Conservation (phyloP, 1,140 invertebrate species). For the Sycophila sp. region DNA sequence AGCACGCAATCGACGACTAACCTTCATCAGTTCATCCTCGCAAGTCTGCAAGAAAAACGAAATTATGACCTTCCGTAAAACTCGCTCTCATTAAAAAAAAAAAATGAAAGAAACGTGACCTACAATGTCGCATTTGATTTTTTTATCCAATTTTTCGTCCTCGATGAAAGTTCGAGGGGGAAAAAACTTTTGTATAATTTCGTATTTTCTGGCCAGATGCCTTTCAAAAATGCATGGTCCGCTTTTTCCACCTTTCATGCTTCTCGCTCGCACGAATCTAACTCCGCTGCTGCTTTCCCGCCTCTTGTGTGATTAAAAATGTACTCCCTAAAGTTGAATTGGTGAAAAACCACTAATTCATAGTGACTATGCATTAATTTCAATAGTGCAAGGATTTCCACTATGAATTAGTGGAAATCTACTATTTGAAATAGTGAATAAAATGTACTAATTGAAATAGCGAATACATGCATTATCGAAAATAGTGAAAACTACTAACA, state of each 20-base stretch:
- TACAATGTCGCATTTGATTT: not conserved
- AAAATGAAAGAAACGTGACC: not conserved
- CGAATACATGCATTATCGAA: too few species aligned
- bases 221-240: not conserved
- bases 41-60: constrained; percentile 19
- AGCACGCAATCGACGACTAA: constrained; percentile 61
- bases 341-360: too few species aligned
- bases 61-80: constrained; percentile 13
- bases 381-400: too few species aligned
- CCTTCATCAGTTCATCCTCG: constrained; percentile 26
- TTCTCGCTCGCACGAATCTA: constrained; percentile 29
- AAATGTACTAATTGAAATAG: too few species aligned
- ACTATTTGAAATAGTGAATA: too few species aligned
- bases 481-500: too few species aligned
- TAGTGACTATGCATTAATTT: too few species aligned
- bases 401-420: too few species aligned
- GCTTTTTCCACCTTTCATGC: constrained; percentile 30
- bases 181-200: not conserved
- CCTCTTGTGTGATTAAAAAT: constrained; percentile 19
- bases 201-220: not conserved
- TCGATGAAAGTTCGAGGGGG: too few species aligned
- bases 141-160: not conserved
- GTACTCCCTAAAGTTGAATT: too few species aligned
- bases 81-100: not conserved
- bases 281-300: constrained; percentile 16